Conservation (phyloP, 2,113 vertebrate genomes). For the Bos indicus region DNA sequence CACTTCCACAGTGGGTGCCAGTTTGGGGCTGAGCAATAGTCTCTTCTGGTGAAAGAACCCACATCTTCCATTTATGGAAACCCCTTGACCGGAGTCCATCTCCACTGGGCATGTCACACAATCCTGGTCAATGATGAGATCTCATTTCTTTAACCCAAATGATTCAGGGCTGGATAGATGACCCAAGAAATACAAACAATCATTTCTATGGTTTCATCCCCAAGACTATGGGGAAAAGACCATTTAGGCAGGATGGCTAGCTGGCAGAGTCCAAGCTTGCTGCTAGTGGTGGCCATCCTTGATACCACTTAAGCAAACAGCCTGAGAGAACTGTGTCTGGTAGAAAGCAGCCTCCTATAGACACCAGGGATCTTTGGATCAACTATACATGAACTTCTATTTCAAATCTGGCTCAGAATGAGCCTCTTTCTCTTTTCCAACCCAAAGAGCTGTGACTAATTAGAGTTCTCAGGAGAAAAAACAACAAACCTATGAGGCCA, state of each 20-base stretch:
- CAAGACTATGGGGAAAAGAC: not conserved
- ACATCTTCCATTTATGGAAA: not conserved
- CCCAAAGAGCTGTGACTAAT: not conserved
- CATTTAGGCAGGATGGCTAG: no score
- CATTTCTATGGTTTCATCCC: not conserved
- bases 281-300: not conserved
- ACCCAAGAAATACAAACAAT: not conserved
- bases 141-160: not conserved
- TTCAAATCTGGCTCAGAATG: not conserved
- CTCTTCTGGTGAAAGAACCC: not conserved
- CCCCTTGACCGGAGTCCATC: not conserved
- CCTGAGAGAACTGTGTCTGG: accelerated
- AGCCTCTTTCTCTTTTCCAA: not conserved
- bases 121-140: not conserved
- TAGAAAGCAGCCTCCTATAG: not conserved
- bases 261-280: not conserved
- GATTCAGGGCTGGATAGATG: not conserved
- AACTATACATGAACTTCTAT: not conserved
- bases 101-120: not conserved
- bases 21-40: not conserved
- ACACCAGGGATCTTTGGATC: not conserved
- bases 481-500: not conserved
- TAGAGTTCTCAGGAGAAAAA: not conserved
- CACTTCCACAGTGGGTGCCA: not conserved
- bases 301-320: not conserved